phyloP scores from a whole-genome alignment of 64 coral and sea anemone species.

The Hydrozoanthus tunicans region DNA sequence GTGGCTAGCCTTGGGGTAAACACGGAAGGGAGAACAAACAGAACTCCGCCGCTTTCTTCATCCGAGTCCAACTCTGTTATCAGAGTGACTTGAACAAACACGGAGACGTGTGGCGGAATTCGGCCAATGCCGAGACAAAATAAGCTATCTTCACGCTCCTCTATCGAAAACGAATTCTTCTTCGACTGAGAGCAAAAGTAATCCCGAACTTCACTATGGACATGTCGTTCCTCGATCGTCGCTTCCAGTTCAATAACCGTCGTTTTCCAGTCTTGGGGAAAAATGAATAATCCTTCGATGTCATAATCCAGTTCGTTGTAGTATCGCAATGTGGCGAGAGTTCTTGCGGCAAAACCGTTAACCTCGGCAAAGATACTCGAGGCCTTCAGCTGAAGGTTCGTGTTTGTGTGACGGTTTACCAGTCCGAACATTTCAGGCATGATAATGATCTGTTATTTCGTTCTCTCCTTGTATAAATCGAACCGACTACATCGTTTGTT shows the following conservation, averaged over 20 bases:
- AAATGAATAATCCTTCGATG: conserved; percentile 91
- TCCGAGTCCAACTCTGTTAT: conserved; percentile 84
- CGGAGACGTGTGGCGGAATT: conserved; percentile 89
- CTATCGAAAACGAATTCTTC: conserved; percentile 66
- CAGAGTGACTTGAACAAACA: conserved; percentile 94
- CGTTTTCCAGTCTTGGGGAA: conserved; percentile 90
- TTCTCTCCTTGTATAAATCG: background rate
- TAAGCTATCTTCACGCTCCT: conserved; percentile 85
- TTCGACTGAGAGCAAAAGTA: conserved; percentile 29
- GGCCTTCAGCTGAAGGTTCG: conserved; percentile 71
- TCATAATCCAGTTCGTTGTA: conserved; percentile 87
- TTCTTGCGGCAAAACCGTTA: conserved; percentile 84
- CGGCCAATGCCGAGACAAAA: conserved; percentile 91
- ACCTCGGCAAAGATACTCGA: conserved; percentile 96
- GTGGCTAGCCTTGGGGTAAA: conserved; percentile 77
- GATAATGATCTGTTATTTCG: background rate
- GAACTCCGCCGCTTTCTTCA: conserved; percentile 62
- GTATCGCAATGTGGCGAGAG: conserved; percentile 86
- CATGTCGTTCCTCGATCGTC: conserved; percentile 83
- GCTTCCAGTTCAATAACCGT: conserved; percentile 87
- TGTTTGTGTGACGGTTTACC: conserved; percentile 74
- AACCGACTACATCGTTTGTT: conserved; percentile 2
- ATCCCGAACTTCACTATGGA: conserved; percentile 64
- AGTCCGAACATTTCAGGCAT: conserved; percentile 74
- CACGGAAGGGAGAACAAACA: conserved; percentile 87